Conservation (phyloP, 2,113 vertebrate species). For the Gnathonemus echidnorhynchus region DNA sequence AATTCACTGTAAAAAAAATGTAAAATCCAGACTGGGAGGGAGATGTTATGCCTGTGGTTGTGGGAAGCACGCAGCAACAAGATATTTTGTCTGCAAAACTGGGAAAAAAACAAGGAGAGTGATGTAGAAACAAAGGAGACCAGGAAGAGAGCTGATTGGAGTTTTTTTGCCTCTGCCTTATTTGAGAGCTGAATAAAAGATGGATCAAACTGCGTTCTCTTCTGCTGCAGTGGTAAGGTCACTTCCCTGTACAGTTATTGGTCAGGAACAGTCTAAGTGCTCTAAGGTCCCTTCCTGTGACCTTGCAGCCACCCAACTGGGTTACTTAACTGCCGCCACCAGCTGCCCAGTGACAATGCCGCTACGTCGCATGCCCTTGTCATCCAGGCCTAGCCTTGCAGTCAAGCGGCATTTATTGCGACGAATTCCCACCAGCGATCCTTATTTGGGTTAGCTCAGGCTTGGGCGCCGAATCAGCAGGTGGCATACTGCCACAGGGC, state of each 20-base stretch:
- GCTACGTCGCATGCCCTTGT: not conserved
- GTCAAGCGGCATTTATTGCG: not conserved
- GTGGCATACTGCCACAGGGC: not conserved
- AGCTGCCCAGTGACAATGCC: not conserved
- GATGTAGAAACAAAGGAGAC: not conserved
- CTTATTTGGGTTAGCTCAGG: not conserved
- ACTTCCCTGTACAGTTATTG: not conserved
- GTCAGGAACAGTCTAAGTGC: not conserved
- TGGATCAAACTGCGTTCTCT: not conserved
- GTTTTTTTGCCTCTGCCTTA: not conserved
- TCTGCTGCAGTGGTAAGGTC: not conserved
- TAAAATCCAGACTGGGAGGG: not conserved
- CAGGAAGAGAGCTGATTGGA: not conserved
- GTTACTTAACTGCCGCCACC: not conserved
- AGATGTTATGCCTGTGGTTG: not conserved
- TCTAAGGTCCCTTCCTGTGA: not conserved
- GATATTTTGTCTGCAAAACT: not conserved
- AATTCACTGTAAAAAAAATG: conserved; percentile 8
- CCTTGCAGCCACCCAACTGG: not conserved
- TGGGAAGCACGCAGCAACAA: not conserved
- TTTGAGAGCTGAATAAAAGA: not conserved
- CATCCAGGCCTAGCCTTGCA: not conserved
- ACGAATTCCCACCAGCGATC: not conserved
- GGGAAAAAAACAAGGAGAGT: not conserved
- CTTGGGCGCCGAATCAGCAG: not conserved